A percentile compares a stretch with the other conserved stretches of the same genome.
Conservation (phyloP, 2,888 invertebrate species). For the Shargacucullia verbasci region DNA sequence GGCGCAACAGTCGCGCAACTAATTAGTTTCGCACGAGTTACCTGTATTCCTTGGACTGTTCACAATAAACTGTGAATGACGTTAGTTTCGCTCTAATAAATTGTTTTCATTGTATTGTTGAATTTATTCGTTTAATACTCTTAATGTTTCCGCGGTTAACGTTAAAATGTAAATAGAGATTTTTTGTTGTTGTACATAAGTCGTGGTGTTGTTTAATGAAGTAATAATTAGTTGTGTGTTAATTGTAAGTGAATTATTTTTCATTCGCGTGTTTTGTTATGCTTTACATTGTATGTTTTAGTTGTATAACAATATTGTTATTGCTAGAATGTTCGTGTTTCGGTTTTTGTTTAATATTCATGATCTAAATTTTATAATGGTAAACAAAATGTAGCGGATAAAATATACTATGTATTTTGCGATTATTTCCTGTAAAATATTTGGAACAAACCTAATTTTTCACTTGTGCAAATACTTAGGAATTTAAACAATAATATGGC, state of each 20-base stretch:
- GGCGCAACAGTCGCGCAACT: slow-evolving; percentile 33
- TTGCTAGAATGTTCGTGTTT: slow-evolving; percentile 15
- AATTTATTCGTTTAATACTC: slow-evolving; percentile 25
- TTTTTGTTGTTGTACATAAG: slow-evolving; percentile 21
- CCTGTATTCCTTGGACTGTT: slow-evolving; percentile 27
- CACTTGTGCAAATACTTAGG: too few species aligned
- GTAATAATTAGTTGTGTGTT: slow-evolving; percentile 20
- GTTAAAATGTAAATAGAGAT: slow-evolving; percentile 32
- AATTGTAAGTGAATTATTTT: slow-evolving; percentile 15
- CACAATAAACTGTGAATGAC: slow-evolving; percentile 41
- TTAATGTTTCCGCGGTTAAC: slow-evolving; percentile 25
- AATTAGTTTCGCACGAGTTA: slow-evolving; percentile 44
- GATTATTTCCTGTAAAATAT: too few species aligned
- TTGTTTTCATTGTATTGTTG: slow-evolving; percentile 38
- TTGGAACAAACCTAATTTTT: too few species aligned
- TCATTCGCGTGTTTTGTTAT: slow-evolving; percentile 25
- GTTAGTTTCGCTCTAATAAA: slow-evolving; percentile 57
- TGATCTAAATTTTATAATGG: neutral
- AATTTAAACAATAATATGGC: too few species aligned
- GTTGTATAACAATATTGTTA: slow-evolving; percentile 11
- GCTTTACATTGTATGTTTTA: slow-evolving; percentile 4
- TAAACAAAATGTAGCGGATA: too few species aligned
- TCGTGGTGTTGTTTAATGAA: slow-evolving; percentile 30
- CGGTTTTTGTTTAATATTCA: slow-evolving; percentile 7
- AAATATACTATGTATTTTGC: too few species aligned